Conservation (phyloP, 2,888 invertebrate genomes). For the Anthrax anthrax region DNA sequence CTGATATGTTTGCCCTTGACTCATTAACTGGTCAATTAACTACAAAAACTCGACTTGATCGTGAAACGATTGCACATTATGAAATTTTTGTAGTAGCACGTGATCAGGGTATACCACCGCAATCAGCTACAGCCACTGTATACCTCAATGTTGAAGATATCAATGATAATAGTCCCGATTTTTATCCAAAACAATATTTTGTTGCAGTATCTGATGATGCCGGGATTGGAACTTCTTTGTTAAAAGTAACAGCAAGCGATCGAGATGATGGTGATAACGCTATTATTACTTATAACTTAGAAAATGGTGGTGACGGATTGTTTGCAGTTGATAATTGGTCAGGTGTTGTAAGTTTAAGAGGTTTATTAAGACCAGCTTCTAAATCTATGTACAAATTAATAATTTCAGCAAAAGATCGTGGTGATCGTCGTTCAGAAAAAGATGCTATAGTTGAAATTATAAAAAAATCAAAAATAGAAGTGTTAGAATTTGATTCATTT, state of each 20-base stretch:
- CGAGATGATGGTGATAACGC: slow-evolving; percentile 82
- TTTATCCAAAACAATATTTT: slow-evolving; percentile 82
- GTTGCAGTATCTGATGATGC: slow-evolving; percentile 55
- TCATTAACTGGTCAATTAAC: slow-evolving; percentile 73
- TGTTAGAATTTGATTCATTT: slow-evolving; percentile 59
- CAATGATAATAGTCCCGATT: slow-evolving; percentile 84
- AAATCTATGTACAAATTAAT: slow-evolving; percentile 57
- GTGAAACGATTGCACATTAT: slow-evolving; percentile 65
- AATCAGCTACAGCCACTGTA: slow-evolving; percentile 81
- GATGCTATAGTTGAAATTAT: slow-evolving; percentile 72
- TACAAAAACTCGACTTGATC: slow-evolving; percentile 61
- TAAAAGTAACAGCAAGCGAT: slow-evolving; percentile 70
- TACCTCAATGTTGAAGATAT: slow-evolving; percentile 67
- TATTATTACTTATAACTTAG: slow-evolving; percentile 59
- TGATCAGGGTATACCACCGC: slow-evolving; percentile 82
- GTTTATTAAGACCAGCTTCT: slow-evolving; percentile 44
- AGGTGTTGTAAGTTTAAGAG: slow-evolving; percentile 57
- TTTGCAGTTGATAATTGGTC: slow-evolving; percentile 67
- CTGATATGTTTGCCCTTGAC: slow-evolving; percentile 72
- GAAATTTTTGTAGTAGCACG: slow-evolving; percentile 73
- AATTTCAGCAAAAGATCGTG: slow-evolving; percentile 69
- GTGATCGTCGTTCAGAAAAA: slow-evolving; percentile 53
- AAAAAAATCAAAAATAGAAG: slow-evolving; percentile 54
- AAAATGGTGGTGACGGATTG: slow-evolving; percentile 56
- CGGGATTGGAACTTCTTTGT: slow-evolving; percentile 45